Percentiles rank a stretch among this genome's conserved stretches.
These are phyloP conservation scores for Pitta sordida DNA, from an alignment of 2,113 vertebrate genomes.

Conservation along the genomic window DNA sequence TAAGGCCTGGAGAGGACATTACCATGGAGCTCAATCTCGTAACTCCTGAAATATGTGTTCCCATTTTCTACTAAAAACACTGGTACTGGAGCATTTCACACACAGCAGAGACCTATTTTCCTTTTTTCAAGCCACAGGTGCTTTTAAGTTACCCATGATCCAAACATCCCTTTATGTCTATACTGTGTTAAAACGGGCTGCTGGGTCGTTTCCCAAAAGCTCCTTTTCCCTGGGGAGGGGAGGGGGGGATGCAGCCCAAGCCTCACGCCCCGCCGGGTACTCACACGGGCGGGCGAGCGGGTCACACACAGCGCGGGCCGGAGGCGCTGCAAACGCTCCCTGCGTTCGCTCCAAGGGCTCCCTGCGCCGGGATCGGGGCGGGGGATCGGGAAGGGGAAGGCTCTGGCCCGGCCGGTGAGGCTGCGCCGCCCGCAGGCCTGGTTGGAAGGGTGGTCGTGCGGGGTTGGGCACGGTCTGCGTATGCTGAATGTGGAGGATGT, in stretches of 20 bases:
- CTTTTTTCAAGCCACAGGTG: rapidly evolving
- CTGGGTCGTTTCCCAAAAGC: neutral
- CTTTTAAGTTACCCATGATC: rapidly evolving
- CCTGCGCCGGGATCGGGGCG: rapidly evolving
- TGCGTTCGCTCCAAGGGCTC: rapidly evolving
- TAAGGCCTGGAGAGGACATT: no score
- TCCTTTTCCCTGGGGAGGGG: no score
- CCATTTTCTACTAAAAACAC: neutral
- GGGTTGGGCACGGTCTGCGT: neutral
- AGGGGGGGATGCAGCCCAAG: neutral
- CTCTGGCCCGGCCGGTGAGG: neutral
- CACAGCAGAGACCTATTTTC: rapidly evolving
- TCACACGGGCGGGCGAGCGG: no score
- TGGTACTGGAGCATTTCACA: no score
- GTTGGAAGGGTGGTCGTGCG: neutral
- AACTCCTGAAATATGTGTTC: rapidly evolving
- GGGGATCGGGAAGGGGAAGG: rapidly evolving
- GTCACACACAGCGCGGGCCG: no score
- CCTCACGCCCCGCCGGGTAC: neutral
- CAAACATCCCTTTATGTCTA: neutral
- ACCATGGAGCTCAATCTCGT: no score
- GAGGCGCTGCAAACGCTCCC: rapidly evolving
- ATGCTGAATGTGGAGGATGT: neutral
- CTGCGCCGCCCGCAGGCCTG: neutral
- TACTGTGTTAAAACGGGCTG: rapidly evolving